These are phyloP conservation scores for Hydrotaea diabolus DNA, from an alignment of 2,888 invertebrate genomes.

Conservation along the genomic window DNA sequence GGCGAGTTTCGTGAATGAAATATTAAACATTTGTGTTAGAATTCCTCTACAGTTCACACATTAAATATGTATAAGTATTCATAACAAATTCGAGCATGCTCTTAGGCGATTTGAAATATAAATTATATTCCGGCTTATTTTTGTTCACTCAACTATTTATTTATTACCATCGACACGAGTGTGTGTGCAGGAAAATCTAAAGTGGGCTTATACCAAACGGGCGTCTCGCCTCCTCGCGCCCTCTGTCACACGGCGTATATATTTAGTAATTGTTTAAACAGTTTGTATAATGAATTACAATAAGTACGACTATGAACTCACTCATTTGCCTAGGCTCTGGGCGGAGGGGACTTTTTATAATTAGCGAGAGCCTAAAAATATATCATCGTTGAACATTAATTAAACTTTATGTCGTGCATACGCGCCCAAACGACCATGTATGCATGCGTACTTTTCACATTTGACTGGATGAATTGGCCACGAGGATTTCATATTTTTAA, in stretches of 20 bases:
- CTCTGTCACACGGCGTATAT: not conserved
- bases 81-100: constrained; percentile 57
- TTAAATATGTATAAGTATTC: constrained; percentile 50
- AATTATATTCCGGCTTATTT: constrained; percentile 42
- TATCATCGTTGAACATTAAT: constrained; percentile 53
- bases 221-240: not conserved
- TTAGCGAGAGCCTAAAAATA: constrained; percentile 44
- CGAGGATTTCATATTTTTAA: constrained; percentile 46
- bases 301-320: not conserved
- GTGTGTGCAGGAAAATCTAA: not conserved
- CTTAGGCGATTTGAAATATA: constrained; percentile 58
- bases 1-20: constrained; percentile 17
- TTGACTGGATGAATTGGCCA: constrained; percentile 48
- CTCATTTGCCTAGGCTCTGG: not conserved
- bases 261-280: constrained; percentile 25
- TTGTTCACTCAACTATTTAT: constrained; percentile 28
- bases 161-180: constrained; percentile 26
- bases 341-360: not conserved
- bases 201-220: not conserved
- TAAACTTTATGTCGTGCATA: constrained; percentile 51
- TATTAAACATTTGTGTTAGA: constrained; percentile 49
- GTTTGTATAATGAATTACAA: constrained; percentile 9
- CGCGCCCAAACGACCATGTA: constrained; percentile 2
- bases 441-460: not conserved
- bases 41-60: constrained; percentile 32